phyloP scores from a whole-genome alignment of 2,113 vertebrate genomes.

The Pollachius pollachius region DNA sequence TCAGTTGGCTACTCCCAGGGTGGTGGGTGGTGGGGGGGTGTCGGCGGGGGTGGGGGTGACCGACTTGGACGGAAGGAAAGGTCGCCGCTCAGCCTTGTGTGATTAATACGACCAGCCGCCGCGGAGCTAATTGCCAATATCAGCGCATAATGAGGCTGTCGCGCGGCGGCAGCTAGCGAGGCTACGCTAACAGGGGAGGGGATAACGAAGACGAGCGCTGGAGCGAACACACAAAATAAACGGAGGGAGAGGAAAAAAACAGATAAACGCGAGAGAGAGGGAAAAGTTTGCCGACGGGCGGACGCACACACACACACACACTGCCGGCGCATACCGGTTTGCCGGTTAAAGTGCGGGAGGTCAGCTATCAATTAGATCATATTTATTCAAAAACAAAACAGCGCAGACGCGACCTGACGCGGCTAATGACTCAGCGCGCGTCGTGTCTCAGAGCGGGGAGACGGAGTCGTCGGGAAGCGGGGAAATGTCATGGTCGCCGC shows the following conservation, averaged over 20 bases:
- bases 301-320: slow-evolving; percentile 1
- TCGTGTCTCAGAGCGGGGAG: slow-evolving; percentile 58
- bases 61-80: slow-evolving; percentile 72
- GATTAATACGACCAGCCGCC: slow-evolving; percentile 86
- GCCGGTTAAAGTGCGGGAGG: slow-evolving; percentile 56
- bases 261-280: not conserved
- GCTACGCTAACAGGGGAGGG: slow-evolving; percentile 8
- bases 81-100: slow-evolving; percentile 79
- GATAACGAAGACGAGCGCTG: slow-evolving; percentile 50
- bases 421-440: slow-evolving; percentile 59
- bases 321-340: slow-evolving; percentile 31
- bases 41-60: slow-evolving; percentile 31
- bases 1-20: slow-evolving; percentile 60
- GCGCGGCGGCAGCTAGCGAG: not conserved
- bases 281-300: slow-evolving; percentile 1
- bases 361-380: slow-evolving; percentile 70
- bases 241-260: not conserved
- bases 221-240: not conserved
- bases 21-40: not conserved
- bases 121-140: slow-evolving; percentile 74
- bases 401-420: slow-evolving; percentile 64
- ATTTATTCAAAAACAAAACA: slow-evolving; percentile 62
- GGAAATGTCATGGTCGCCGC: slow-evolving; percentile 69
- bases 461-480: slow-evolving; percentile 53
- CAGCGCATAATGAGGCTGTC: slow-evolving; percentile 48